Evolutionary conservation across 2,113 vertebrate species (phyloP).

Genomic region (Spea bombifrons): DNA sequence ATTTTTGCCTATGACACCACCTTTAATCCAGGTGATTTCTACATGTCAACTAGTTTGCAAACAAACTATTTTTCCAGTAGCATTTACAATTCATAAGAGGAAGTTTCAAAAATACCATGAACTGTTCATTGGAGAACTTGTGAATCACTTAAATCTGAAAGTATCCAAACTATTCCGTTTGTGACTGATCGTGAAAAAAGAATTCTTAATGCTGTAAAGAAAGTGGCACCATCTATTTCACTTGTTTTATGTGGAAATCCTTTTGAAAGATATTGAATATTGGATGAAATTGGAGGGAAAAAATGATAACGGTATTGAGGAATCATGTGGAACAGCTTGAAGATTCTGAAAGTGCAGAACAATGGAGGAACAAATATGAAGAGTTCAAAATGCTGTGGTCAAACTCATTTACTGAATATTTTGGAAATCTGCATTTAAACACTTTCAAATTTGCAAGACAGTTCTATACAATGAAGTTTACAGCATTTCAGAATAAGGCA

Average conservation of each 20-base stretch:
- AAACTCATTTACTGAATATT: conserved; percentile 6
- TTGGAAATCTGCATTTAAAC: not conserved
- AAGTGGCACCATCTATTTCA: not conserved
- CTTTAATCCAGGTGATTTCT: conserved; percentile 22
- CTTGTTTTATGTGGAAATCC: conserved; percentile 1
- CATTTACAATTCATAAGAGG: conserved; percentile 17
- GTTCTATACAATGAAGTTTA: conserved; percentile 4
- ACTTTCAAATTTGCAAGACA: not conserved
- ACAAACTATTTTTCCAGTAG: conserved; percentile 4
- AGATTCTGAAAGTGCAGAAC: not conserved
- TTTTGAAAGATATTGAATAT: not conserved
- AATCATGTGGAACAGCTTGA: not conserved
- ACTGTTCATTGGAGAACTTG: not conserved
- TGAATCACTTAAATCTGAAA: not conserved
- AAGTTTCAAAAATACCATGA: conserved; percentile 26
- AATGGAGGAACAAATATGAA: not conserved
- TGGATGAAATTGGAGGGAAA: not conserved
- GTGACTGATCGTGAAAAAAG: not conserved
- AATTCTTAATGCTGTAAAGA: not conserved
- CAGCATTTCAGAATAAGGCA: not conserved
- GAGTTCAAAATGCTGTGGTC: not conserved
- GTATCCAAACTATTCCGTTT: not conserved
- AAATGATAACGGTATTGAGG: not conserved
- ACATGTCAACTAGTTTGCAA: conserved; percentile 5
- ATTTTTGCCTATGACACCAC: conserved; percentile 5